Evolutionary conservation across 2,888 invertebrate species (phyloP), one percentile per base, ranked within the genome.

Genomic region (Lagria hirta): DNA sequence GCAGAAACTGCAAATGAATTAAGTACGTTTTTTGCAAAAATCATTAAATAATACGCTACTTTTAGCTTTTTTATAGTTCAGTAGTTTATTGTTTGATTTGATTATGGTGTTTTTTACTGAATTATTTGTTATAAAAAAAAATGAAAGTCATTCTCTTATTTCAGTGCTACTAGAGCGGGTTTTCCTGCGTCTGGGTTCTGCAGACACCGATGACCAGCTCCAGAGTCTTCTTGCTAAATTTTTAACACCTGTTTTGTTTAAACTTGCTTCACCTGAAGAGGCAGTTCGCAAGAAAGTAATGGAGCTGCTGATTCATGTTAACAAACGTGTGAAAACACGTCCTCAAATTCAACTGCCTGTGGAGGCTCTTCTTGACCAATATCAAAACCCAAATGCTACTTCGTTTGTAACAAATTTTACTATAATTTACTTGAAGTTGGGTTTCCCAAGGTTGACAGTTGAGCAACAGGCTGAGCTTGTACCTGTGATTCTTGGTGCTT

Each of bases 391-490:
- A 3, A 74, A 81, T 35, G 83, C 85, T 8, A 85, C 85, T 58
- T 83, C 83, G 62, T 92, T 84, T 76, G 86, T 84, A 62, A 84
- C 83, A 86, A 96, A 96, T 71, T 95, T 96, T 66, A 83, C 91
- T 6, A 89, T 95, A 41, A 90, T 96, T 59, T 96, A 95, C 68
- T 86, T 96, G 49, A 92, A 90, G 64, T 81, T 92, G 80, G 95
- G 95, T 4, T 95, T 83, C 72, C 91, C 93, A 1, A 77, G 95
- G 35, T 72, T 94, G 57, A 78, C 84, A 6, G 72, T 80, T 29
- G 84, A 83, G 5, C 82, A 86, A 61, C 92, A 92, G 70, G 77
- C 83, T 3, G 80, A 81, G 50, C 70, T 93, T 45, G 79, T 88
- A 7, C 87, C 92, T 3, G 75, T 79, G 45, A 72, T 95, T 37